These are phyloP conservation scores for Neolamprologus brichardi DNA, from an alignment of 2,113 vertebrate genomes.

Conservation along the genomic window DNA sequence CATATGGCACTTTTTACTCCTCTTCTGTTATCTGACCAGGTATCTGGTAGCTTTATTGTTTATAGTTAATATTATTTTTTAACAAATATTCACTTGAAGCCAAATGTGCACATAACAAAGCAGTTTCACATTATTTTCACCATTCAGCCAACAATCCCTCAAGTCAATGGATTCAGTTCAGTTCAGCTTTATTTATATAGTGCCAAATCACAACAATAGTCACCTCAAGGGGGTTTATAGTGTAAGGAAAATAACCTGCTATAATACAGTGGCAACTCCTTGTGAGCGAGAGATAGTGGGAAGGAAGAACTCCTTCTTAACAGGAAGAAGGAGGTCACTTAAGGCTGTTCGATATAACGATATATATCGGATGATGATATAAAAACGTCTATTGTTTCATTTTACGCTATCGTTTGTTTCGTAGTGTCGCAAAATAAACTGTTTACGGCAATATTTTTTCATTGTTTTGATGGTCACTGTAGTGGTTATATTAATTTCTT, in stretches of 20 bases:
- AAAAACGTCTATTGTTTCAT: accelerated
- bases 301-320: not conserved
- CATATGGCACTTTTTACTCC: not conserved
- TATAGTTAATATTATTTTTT: not conserved
- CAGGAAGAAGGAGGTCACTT: not conserved
- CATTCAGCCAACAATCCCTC: not conserved
- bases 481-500: too few species aligned
- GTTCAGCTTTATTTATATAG: not conserved
- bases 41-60: not conserved
- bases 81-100: not conserved
- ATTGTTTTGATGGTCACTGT: too few species aligned
- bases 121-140: not conserved
- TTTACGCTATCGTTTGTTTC: too few species aligned
- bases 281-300: not conserved
- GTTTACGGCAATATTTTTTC: too few species aligned
- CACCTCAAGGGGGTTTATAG: not conserved
- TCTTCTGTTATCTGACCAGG: not conserved
- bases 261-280: not conserved
- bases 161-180: not conserved
- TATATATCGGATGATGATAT: too few species aligned
- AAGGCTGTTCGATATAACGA: too few species aligned
- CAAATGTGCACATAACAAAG: not conserved
- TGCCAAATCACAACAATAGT: not conserved
- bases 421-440: accelerated
- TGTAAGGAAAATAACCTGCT: not conserved